Conservation (phyloP, 2,888 invertebrate genomes). For the Myathropa florea region DNA sequence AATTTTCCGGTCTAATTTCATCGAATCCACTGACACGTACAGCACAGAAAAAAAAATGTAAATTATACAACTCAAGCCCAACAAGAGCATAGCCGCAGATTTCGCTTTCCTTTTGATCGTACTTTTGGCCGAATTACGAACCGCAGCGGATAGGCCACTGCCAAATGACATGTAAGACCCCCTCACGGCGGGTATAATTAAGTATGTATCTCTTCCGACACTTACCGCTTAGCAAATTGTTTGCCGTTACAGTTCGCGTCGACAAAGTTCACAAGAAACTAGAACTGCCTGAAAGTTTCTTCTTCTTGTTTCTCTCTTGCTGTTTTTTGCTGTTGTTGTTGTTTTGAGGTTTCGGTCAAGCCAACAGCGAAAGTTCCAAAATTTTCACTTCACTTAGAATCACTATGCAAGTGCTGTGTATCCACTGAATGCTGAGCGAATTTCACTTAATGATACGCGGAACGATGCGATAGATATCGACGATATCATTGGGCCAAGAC, state of each 20-base stretch:
- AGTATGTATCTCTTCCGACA: constrained; percentile 7
- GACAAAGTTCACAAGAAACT: constrained; percentile 5
- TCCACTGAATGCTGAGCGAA: neutral
- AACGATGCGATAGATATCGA: too few relatives aligned
- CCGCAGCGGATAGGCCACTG: neutral
- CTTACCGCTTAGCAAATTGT: constrained; percentile 50
- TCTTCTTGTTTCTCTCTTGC: neutral
- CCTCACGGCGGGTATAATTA: neutral
- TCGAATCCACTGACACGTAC: constrained; percentile 29
- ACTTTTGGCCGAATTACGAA: constrained; percentile 22
- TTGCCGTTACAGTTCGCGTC: constrained; percentile 35
- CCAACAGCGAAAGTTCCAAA: neutral
- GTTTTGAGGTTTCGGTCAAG: neutral
- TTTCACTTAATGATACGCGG: neutral
- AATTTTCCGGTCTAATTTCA: constrained; percentile 65
- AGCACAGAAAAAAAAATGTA: constrained; percentile 23
- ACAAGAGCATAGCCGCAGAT: constrained; percentile 1
- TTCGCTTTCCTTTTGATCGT: constrained; percentile 61
- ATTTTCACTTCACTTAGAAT: constrained; percentile 15
- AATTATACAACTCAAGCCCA: constrained; percentile 53
- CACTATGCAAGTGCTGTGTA: neutral
- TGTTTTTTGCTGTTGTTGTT: neutral
- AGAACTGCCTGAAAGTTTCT: constrained; percentile 17
- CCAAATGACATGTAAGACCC: constrained; percentile 7
- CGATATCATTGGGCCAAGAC: too few relatives aligned